Evolutionary conservation across 2,113 vertebrate genomes (phyloP), one percentile per base, ranked within the genome.

Genomic region (Emberiza fucata): DNA sequence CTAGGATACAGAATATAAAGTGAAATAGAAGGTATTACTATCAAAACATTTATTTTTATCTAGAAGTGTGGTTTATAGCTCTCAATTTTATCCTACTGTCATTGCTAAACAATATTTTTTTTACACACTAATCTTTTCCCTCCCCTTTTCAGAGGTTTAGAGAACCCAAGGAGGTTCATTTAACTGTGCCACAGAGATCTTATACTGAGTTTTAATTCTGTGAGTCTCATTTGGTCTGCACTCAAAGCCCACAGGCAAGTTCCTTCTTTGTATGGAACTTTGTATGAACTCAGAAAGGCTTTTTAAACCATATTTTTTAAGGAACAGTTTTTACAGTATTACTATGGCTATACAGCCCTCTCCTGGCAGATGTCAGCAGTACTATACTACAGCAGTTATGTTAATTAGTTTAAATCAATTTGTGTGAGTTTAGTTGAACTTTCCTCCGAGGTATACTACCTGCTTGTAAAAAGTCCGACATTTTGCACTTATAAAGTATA

Each of bases 1-100:
- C 97, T 98, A 97, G 69, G 50, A 94, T 47, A 95, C 28, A 97
- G 48, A 94, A 72, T 48, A 65, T 33, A 87, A 90, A 94, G 19
- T 70, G 51, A 88, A 80, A 95, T 25, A 22, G 51, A 71, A 22
- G 5, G 15, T 29, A 89, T 23, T 40, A 73, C 39, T 63, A 63
- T 54, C 53, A 95, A 92, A 65, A 81, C 17, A 18, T 71, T 59
- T 51, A 14, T 71, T 91, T 82, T 51, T 42, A 64, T 39, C 29
- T 2, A 23, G 23, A 54, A 81, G 5, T 23, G 8, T 53, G 42
- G n/a, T 82, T 89, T 92, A 57, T 28, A 91, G 29, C 14, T 89
- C 66, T 88, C 33, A 12, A 11, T 54, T 86, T 82, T 56, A 81
- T 65, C 54, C 18, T 33, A 20, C 17, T 47, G 14, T 40, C n/a